These are phyloP conservation scores for Myripristis jacobus DNA, from an alignment of 2,797 vertebrate species.

Conservation along the genomic window DNA sequence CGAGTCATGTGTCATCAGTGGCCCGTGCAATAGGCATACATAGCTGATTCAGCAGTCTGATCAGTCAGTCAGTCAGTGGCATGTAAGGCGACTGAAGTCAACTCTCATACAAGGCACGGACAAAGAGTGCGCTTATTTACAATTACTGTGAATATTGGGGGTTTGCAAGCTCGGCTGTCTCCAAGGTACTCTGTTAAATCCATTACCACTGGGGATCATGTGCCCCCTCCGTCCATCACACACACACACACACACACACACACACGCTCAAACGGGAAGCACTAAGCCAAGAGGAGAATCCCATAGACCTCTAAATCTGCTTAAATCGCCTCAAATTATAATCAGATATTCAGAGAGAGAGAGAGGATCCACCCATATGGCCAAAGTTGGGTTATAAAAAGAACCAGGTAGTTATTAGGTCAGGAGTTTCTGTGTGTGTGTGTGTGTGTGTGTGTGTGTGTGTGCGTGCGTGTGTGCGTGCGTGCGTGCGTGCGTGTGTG, in stretches of 20 bases:
- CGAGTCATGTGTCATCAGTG: conserved; percentile 9
- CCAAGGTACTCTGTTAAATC: conserved; percentile 46
- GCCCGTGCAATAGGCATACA: not conserved
- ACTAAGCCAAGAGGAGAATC: conserved; percentile 72
- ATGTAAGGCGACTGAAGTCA: conserved; percentile 2
- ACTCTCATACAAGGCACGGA: conserved; percentile 28
- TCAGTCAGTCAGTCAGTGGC: conserved; percentile 11
- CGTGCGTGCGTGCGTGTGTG: no score
- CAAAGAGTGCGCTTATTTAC: conserved; percentile 29
- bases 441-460: no score
- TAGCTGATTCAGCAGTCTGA: conserved; percentile 30
- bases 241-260: conserved; percentile 1
- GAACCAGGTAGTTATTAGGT: conserved; percentile 62
- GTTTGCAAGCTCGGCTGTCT: conserved; percentile 52
- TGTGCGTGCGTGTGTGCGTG: no score
- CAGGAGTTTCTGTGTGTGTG: conserved; percentile 26
- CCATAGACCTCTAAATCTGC: conserved; percentile 73
- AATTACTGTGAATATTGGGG: conserved; percentile 49
- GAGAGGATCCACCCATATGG: conserved; percentile 69
- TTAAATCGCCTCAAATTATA: conserved; percentile 79
- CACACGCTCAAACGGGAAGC: conserved; percentile 40
- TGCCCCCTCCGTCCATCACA: not conserved
- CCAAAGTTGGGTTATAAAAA: conserved; percentile 67
- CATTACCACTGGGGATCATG: conserved; percentile 42
- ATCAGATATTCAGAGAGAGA: conserved; percentile 80